phyloP scores from a whole-genome alignment of 2,888 invertebrate species.

The Apodemia duryi region DNA sequence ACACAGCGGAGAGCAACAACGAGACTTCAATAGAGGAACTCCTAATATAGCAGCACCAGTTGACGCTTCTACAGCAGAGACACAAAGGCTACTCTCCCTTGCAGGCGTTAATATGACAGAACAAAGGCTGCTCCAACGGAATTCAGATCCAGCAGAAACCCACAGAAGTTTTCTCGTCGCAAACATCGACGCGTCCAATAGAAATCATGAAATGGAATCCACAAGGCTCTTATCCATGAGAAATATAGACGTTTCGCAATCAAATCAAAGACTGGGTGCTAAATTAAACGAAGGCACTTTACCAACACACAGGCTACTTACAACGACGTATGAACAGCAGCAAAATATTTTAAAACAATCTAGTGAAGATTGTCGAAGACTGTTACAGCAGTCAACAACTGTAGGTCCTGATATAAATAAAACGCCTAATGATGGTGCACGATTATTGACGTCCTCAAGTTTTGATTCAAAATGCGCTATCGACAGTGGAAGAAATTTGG shows the following conservation, averaged over 20 bases:
- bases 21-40: slow-evolving; percentile 61
- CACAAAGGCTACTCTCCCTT: slow-evolving; percentile 69
- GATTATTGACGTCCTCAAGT: slow-evolving; percentile 79
- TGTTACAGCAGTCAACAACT: slow-evolving; percentile 81
- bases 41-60: slow-evolving; percentile 53
- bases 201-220: slow-evolving; percentile 64
- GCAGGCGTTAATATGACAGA: slow-evolving; percentile 77
- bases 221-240: slow-evolving; percentile 67
- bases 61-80: slow-evolving; percentile 67
- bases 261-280: slow-evolving; percentile 64
- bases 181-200: slow-evolving; percentile 51
- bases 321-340: slow-evolving; percentile 78
- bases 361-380: slow-evolving; percentile 83
- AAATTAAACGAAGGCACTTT: slow-evolving; percentile 54
- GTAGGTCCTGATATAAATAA: slow-evolving; percentile 64
- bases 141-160: slow-evolving; percentile 70
- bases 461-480: slow-evolving; percentile 81
- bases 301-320: slow-evolving; percentile 68
- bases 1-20: slow-evolving; percentile 61
- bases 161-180: slow-evolving; percentile 73
- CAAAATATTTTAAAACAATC: slow-evolving; percentile 81
- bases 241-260: slow-evolving; percentile 68
- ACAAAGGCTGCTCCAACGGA: slow-evolving; percentile 74
- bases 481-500: slow-evolving; percentile 62
- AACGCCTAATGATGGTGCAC: slow-evolving; percentile 53